Conservation (phyloP, 2,797 vertebrate genomes). For the Lacerta viridis region DNA sequence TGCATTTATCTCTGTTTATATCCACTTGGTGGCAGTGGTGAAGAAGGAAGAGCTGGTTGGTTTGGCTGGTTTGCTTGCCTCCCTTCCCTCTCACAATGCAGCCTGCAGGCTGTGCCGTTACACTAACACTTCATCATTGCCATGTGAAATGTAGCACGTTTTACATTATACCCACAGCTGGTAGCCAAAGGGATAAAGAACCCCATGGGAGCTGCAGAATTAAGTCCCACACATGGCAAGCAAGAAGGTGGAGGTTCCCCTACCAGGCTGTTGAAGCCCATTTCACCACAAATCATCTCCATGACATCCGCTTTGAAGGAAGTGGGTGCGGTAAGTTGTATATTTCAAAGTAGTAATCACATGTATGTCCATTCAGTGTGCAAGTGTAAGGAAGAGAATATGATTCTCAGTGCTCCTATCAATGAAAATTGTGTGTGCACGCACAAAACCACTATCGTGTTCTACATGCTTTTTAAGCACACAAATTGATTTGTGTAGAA, state of each 20-base stretch:
- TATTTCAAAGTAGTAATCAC: background rate
- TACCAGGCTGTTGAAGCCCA: constrained; percentile 78
- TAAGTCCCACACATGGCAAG: constrained; percentile 70
- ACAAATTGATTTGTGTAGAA: background rate
- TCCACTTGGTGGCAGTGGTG: too few species aligned
- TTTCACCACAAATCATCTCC: constrained; percentile 85
- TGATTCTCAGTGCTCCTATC: background rate
- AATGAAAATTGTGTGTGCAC: background rate
- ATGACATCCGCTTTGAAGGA: constrained; percentile 96
- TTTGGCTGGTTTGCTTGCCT: too few species aligned
- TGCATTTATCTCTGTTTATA: too few species aligned
- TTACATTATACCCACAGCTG: constrained; percentile 78
- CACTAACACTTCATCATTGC: background rate
- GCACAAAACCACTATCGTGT: background rate
- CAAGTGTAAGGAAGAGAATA: background rate
- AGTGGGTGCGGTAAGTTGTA: constrained; percentile 90
- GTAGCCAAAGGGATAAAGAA: constrained; percentile 86
- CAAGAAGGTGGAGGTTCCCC: constrained; percentile 76
- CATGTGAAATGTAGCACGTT: background rate
- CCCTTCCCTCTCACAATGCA: too few species aligned
- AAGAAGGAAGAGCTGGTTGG: too few species aligned
- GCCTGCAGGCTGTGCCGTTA: too few species aligned
- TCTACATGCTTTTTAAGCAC: background rate
- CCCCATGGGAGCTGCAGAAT: constrained; percentile 69
- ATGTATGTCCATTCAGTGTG: background rate